Base-by-base conservation (phyloP, 2,113 vertebrate species). In the Talpa occidentalis region DNA sequence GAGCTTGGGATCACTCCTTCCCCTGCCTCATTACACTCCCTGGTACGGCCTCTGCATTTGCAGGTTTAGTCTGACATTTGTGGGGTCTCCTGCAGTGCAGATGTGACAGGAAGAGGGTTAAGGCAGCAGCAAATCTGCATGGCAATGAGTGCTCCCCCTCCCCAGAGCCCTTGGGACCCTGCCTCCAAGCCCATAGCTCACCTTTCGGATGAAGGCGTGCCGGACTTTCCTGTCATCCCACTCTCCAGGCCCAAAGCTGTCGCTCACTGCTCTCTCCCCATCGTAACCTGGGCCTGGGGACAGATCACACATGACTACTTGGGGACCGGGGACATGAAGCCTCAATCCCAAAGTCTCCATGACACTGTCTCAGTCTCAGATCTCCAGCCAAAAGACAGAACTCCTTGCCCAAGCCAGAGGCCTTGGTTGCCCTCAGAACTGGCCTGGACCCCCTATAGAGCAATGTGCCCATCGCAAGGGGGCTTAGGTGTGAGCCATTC, bases 181-280 rank as follows among this genome's bases (percentile, higher is more conserved):
- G 5, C 88, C 42, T 30, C 32, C 66, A 64, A 28, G 15, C 15
- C 3, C 60, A 47, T 2, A 15, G 30, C 97, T 98, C 95, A 98
- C 99, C 98, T 99, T 99, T 74, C 99, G 99, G 96, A 99, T 99
- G 97, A 99, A 99, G 69, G 97, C 47, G 3, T 99, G 99, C 1
- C 99, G 98, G 69, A 99, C 97, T 81, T 97, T 99, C 89, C 96
- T 90, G 95, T 98, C 98, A 0, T 99, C 99, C 98, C 99, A 99
- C 3, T 96, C 97, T 1, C 82, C 98, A 0, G 98, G 81, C 0
- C 98, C 98, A 79, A 99, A 98, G 22, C 82, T 98, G 10, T 99
- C 98, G 49, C 98, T 97, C 2, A 95, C 98, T 24, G 95, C 93
- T 69, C 90, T 83, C 74, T 95, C 97, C 0, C 90, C 92, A 0